These are phyloP conservation scores for Saxicola maurus DNA, from an alignment of 2,797 vertebrate species.

Conservation along the genomic window DNA sequence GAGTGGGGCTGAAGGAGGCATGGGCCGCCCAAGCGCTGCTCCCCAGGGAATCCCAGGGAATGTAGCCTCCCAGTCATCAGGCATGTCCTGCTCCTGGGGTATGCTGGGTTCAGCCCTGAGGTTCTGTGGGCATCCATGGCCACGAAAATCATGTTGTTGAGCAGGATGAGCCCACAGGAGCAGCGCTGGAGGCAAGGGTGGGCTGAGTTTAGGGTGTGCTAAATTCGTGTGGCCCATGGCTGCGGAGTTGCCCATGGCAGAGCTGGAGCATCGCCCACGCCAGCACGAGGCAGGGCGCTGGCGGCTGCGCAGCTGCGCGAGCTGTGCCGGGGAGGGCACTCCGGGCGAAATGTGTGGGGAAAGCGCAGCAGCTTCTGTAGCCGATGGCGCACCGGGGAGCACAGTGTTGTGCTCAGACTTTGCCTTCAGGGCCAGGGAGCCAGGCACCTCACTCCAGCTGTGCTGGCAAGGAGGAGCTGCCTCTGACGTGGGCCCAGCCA, in stretches of 20 bases:
- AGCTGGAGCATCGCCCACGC: accelerated
- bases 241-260: accelerated
- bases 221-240: neutral
- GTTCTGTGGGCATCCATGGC: neutral
- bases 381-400: neutral
- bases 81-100: neutral
- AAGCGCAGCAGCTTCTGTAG: constrained; percentile 30
- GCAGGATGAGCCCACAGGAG: neutral
- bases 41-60: neutral
- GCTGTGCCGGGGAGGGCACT: neutral
- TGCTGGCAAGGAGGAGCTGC: neutral
- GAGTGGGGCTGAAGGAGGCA: neutral
- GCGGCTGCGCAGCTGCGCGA: neutral
- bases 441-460: neutral
- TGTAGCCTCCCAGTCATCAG: accelerated
- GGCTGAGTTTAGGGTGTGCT: neutral
- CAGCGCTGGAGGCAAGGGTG: accelerated
- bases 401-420: neutral
- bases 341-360: neutral
- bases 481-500: neutral
- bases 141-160: neutral
- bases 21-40: accelerated
- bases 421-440: neutral
- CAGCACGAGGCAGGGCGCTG: neutral
- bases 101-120: neutral